phyloP scores from a whole-genome alignment of 2,888 invertebrate genomes.

The Tethea ocularis region DNA sequence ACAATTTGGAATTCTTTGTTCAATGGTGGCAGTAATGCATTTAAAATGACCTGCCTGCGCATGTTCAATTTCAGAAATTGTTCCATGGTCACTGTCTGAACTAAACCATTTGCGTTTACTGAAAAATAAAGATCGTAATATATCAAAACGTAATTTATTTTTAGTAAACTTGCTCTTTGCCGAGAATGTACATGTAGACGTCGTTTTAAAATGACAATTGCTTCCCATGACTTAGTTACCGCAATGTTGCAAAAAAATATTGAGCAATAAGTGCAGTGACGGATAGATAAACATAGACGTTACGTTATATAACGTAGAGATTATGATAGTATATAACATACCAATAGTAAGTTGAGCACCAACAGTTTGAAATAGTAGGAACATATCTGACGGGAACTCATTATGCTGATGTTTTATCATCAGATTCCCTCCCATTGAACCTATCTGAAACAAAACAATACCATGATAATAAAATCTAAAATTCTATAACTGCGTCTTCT shows the following conservation, averaged over 20 bases:
- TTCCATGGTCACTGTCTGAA: neutral
- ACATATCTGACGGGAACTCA: conserved; percentile 89
- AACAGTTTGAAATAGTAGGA: conserved; percentile 72
- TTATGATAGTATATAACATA: conserved; percentile 29
- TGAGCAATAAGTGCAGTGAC: no score
- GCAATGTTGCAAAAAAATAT: no score
- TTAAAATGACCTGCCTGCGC: neutral
- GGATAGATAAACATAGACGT: no score
- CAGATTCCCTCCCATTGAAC: conserved; percentile 88
- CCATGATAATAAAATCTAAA: neutral
- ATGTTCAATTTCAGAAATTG: conserved; percentile 4
- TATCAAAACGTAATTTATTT: no score
- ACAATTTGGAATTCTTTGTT: neutral
- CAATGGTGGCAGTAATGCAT: neutral
- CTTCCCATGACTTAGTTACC: no score
- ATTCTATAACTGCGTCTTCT: no score
- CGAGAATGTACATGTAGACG: no score
- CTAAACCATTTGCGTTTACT: no score
- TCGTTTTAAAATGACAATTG: no score
- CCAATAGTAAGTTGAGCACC: conserved; percentile 54
- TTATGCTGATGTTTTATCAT: conserved; percentile 86
- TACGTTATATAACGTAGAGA: no score
- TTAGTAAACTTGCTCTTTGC: no score
- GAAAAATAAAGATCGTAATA: no score
- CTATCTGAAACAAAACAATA: conserved; percentile 69